Percentiles rank a stretch among this genome's conserved stretches.
phyloP scores from a whole-genome alignment of 2,888 invertebrate species.

The Chaitophorus viminalis region DNA sequence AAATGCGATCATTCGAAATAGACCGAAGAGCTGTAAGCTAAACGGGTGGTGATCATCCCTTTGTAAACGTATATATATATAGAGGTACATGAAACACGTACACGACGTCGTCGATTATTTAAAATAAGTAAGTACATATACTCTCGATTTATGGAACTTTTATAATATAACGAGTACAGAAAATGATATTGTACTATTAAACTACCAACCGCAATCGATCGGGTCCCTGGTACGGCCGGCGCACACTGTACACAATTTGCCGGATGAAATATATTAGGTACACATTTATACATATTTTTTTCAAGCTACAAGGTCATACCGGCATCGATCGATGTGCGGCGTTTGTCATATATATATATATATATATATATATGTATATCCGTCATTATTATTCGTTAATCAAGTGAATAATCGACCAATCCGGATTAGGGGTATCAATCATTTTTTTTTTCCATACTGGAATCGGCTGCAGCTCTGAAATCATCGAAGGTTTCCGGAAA shows the following conservation, averaged over 20 bases:
- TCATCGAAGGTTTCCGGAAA: conserved; percentile 8
- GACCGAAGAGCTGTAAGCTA: too few species aligned
- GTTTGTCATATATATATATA: not conserved
- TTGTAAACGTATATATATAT: too few species aligned
- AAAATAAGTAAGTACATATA: too few species aligned
- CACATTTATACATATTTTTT: not conserved
- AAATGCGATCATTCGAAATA: too few species aligned
- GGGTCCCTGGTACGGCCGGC: not conserved
- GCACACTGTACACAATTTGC: not conserved
- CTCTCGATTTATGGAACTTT: too few species aligned
- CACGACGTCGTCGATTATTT: too few species aligned
- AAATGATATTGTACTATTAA: too few species aligned
- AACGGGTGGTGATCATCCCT: too few species aligned
- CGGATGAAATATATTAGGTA: not conserved
- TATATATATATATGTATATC: not conserved
- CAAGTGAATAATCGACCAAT: not conserved
- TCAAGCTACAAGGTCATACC: not conserved
- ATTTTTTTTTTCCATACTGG: not conserved
- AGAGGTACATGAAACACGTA: too few species aligned
- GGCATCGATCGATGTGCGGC: not conserved
- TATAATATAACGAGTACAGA: too few species aligned
- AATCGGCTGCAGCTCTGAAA: not conserved
- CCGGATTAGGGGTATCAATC: not conserved
- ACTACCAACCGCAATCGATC: not conserved
- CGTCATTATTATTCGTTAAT: not conserved